Evolutionary conservation across 2,797 vertebrate genomes (phyloP).

Genomic region (Fringilla coelebs): DNA sequence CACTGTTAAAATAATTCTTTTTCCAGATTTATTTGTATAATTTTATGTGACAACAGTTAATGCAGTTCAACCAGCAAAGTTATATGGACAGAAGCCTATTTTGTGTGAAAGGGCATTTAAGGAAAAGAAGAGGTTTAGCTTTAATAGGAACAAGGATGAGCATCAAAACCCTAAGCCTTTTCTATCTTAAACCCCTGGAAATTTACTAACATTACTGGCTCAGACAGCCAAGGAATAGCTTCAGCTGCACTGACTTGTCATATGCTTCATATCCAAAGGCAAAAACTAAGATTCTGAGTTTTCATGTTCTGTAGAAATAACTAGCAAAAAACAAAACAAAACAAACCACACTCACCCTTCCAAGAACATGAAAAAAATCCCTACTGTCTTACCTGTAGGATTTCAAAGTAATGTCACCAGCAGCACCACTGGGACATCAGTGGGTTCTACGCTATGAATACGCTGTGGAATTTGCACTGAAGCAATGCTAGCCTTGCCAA

Average conservation of each 20-base stretch:
- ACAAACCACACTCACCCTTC: background rate
- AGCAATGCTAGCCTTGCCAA: background rate
- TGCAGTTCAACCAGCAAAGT: background rate
- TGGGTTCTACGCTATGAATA: background rate
- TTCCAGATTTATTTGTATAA: background rate
- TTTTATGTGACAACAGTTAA: background rate
- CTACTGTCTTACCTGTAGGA: background rate
- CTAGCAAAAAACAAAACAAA: background rate
- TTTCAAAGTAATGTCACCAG: background rate
- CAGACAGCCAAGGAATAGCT: background rate
- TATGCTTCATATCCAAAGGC: background rate
- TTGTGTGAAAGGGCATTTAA: background rate
- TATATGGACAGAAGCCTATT: background rate
- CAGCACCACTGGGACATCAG: background rate
- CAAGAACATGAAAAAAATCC: rapidly evolving
- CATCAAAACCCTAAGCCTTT: background rate
- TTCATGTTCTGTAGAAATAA: background rate
- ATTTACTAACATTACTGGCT: background rate
- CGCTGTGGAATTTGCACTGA: background rate
- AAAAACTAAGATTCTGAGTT: background rate
- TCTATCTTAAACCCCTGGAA: background rate
- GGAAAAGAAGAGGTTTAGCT: background rate
- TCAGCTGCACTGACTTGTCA: background rate
- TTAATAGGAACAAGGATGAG: background rate
- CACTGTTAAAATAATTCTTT: background rate